A percentile compares a stretch with the other conserved stretches of the same genome.
These are phyloP conservation scores for Pipistrellus kuhlii DNA, from an alignment of 2,797 vertebrate species.

Conservation along the genomic window DNA sequence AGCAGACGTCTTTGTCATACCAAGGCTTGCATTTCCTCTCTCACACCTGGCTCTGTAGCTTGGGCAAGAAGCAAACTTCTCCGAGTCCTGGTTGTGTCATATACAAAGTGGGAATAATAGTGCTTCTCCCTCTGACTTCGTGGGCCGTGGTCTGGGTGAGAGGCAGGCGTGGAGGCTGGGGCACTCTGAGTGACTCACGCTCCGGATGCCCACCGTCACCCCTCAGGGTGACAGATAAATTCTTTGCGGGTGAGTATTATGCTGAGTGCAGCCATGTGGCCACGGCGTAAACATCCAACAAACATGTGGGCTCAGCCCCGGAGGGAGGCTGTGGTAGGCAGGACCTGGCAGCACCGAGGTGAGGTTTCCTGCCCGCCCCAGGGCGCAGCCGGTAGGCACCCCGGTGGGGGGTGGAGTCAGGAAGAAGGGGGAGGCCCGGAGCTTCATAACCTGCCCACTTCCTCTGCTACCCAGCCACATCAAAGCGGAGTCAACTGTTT, in stretches of 20 bases:
- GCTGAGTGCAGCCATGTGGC: neutral
- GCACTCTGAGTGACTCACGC: neutral
- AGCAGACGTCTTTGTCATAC: neutral
- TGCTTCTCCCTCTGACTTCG: neutral
- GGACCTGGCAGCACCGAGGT: neutral
- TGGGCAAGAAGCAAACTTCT: neutral
- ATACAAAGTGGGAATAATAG: neutral
- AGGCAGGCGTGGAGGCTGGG: neutral
- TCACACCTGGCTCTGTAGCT: neutral
- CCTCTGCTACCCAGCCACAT: constrained; percentile 68
- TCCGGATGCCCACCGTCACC: neutral
- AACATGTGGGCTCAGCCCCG: neutral
- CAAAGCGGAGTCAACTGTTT: constrained; percentile 60
- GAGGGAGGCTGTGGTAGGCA: constrained; percentile 12
- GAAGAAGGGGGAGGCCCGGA: constrained; percentile 35
- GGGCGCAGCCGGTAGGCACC: neutral
- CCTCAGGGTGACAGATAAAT: neutral
- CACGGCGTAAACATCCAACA: neutral
- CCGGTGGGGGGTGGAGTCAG: constrained; percentile 40
- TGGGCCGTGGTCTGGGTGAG: neutral
- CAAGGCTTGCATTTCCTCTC: neutral
- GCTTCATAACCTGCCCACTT: constrained; percentile 62
- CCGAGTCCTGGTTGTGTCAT: neutral
- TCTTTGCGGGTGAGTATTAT: neutral
- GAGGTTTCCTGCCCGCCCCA: constrained; percentile 60